Base-by-base conservation (phyloP, 1,140 invertebrate species). In the Melipona quadrifasciata region DNA sequence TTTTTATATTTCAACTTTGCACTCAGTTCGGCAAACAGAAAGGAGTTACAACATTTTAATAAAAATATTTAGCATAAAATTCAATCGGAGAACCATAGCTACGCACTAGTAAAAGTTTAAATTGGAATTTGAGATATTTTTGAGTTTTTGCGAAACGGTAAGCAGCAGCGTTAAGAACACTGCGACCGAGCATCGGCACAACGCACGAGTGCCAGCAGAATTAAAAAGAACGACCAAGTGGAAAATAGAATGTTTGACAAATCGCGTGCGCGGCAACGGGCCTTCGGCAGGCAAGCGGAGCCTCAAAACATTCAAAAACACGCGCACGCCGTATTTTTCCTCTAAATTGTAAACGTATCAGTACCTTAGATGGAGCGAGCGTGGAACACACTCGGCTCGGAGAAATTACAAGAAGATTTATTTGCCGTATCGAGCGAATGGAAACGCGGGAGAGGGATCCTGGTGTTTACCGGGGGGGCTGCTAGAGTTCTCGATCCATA, bases 321-420 rank as follows among this genome's bases (percentile, higher is more conserved):
- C 55, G 55, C 27, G 55, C 55, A 19, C 2, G 58, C 6, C 55
- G 21, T 55, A 24, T 58, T 75, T 58, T 17, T 14, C 31, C 39
- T 6, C 8, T 8, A 5, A 2, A 55, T 10, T 34, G 53, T 39
- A 75, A n/a, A 75, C 39, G 57, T 75, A 34, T 58, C 55, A n/a
- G 8, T 16, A 39, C 53, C 6, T 27, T 21, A 1, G 55, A 16
- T 4, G 16, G 17, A 75, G 11, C 53, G 11, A 47, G 39, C 39
- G 19, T 31, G 55, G 16, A 3, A 34, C 73, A 19, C 55, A 17
- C 14, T 34, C 55, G 55, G 6, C 8, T n/a, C 21, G 31, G 39
- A 75, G 73, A 75, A 75, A 75, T 75, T 75, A 75, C 21, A n/a
- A 11, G 11, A 75, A 58, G 73, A 75, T 75, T 75, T 70, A 80